These are phyloP conservation scores for Manis javanica DNA, from an alignment of 2,797 vertebrate genomes.

Conservation along the genomic window DNA sequence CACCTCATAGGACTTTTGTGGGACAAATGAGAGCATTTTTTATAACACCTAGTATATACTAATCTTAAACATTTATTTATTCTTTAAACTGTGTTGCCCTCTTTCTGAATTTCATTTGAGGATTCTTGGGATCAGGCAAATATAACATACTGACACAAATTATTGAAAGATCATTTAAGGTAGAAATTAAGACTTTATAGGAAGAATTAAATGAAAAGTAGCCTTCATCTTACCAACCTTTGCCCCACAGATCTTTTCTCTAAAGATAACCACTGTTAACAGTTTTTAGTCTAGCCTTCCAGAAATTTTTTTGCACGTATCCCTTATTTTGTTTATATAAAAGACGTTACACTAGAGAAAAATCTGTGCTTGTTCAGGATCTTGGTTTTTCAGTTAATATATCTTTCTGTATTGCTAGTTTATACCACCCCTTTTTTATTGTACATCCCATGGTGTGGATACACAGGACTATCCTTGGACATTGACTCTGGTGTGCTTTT, in stretches of 20 bases:
- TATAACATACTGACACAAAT: not conserved
- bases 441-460: not conserved
- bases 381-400: conserved; percentile 9
- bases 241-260: not conserved
- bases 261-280: not conserved
- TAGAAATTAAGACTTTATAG: conserved; percentile 12
- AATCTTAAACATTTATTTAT: conserved; percentile 14
- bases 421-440: not conserved
- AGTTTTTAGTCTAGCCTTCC: not conserved
- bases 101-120: not conserved
- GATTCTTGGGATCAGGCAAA: not conserved
- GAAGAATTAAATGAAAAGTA: not conserved
- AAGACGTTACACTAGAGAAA: not conserved
- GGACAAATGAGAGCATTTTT: not conserved
- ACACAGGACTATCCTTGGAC: not conserved
- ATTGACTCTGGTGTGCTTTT: not conserved
- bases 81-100: not conserved
- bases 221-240: not conserved
- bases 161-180: not conserved
- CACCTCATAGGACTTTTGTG: conserved; percentile 8
- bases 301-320: not conserved
- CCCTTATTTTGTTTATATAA: not conserved
- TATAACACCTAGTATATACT: not conserved
- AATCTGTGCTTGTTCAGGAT: not conserved
- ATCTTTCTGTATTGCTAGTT: not conserved